These are phyloP conservation scores for Paraplagusia blochii DNA, from an alignment of 2,113 vertebrate species.

Conservation along the genomic window DNA sequence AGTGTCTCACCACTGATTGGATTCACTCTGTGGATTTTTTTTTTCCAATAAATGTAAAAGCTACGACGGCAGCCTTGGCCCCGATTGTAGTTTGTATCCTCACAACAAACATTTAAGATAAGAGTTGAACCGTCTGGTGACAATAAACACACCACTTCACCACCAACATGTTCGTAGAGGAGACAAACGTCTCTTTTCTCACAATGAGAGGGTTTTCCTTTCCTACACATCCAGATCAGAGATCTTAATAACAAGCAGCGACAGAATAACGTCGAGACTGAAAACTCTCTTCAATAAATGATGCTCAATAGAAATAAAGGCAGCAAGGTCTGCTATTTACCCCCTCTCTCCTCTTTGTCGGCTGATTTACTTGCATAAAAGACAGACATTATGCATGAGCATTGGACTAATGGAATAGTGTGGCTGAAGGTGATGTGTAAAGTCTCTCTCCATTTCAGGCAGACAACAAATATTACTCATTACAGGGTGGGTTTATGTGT, in stretches of 20 bases:
- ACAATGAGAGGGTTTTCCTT: conserved; percentile 15
- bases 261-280: conserved; percentile 13
- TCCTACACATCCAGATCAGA: conserved; percentile 31
- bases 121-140: conserved; percentile 32
- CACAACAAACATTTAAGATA: conserved; percentile 15
- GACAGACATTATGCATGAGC: conserved; percentile 4
- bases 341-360: neutral
- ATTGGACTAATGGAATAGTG: conserved; percentile 30
- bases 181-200: conserved; percentile 20
- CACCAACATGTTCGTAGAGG: conserved; percentile 11
- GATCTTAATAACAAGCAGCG: conserved; percentile 17
- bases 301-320: conserved; percentile 3
- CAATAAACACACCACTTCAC: conserved; percentile 38
- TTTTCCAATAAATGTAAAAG: too few relatives aligned
- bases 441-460: conserved; percentile 55
- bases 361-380: conserved; percentile 7
- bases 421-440: conserved; percentile 26
- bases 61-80: conserved; percentile 11
- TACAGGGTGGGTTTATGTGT: conserved; percentile 72
- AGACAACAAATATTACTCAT: conserved; percentile 73
- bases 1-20: conserved; percentile 41
- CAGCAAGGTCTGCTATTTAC: neutral
- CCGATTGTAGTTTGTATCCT: conserved; percentile 29
- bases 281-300: conserved; percentile 10
- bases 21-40: conserved; percentile 29